Evolutionary conservation across 2,113 vertebrate genomes (phyloP).

Genomic region (Rhagologus leucostigma): DNA sequence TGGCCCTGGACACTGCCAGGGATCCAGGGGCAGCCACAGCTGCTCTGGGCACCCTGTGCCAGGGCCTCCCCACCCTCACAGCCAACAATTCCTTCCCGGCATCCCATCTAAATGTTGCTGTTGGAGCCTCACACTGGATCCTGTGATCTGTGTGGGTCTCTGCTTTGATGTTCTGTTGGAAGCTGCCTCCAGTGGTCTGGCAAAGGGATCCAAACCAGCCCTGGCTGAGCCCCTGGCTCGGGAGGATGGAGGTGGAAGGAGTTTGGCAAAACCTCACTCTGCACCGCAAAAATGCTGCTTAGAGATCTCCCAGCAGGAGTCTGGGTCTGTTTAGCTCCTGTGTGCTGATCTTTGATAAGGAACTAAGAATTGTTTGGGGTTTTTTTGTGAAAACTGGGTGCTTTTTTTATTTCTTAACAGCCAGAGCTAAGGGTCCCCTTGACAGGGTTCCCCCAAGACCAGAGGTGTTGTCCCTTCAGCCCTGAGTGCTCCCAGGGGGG

Average conservation of each 20-base stretch:
- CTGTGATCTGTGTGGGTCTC: not conserved
- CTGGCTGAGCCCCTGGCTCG: not conserved
- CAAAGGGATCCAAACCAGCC: not conserved
- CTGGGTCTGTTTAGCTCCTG: not conserved
- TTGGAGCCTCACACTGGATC: not conserved
- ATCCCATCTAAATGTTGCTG: not conserved
- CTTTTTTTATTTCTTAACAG: not conserved
- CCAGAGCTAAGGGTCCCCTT: not conserved
- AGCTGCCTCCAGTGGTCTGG: not conserved
- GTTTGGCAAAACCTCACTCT: not conserved
- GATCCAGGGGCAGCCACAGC: not conserved
- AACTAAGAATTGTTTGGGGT: not conserved
- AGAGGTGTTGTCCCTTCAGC: not conserved
- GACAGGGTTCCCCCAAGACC: rapidly evolving
- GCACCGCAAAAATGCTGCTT: not conserved
- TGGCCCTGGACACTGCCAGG: not conserved
- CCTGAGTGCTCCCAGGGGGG: not conserved
- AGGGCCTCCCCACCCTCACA: not conserved
- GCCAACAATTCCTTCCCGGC: not conserved
- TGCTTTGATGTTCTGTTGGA: not conserved
- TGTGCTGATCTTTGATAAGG: not conserved
- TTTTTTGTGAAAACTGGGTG: not conserved
- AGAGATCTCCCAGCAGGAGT: not conserved
- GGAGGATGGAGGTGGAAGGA: not conserved
- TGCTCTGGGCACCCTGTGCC: not conserved